Conservation (phyloP, 2,113 vertebrate species). For the Danio rerio region GRCz12tu NC_133181.1:36676001-36676500, state of each 20-base stretch:
- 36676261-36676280: neutral
- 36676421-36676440: conserved; percentile 75
- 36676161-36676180: too few relatives aligned
- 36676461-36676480: conserved; percentile 69
- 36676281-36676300: neutral
- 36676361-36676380: conserved; percentile 42
- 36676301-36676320: conserved; percentile 49
- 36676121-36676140: too few relatives aligned
- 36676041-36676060: too few relatives aligned
- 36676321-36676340: conserved; percentile 49
- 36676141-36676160: too few relatives aligned
- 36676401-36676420: conserved; percentile 57
- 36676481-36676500: conserved; percentile 67
- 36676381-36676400: conserved; percentile 48
- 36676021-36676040: too few relatives aligned
- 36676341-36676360: conserved; percentile 47
- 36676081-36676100: too few relatives aligned
- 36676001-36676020: too few relatives aligned
- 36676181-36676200: neutral
- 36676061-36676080: too few relatives aligned
- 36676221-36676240: neutral
- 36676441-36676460: conserved; percentile 76
- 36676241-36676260: neutral
- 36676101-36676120: too few relatives aligned
- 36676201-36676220: neutral